Evolutionary conservation across 2,113 vertebrate species (phyloP).

Genomic region (Struthio camelus): DNA sequence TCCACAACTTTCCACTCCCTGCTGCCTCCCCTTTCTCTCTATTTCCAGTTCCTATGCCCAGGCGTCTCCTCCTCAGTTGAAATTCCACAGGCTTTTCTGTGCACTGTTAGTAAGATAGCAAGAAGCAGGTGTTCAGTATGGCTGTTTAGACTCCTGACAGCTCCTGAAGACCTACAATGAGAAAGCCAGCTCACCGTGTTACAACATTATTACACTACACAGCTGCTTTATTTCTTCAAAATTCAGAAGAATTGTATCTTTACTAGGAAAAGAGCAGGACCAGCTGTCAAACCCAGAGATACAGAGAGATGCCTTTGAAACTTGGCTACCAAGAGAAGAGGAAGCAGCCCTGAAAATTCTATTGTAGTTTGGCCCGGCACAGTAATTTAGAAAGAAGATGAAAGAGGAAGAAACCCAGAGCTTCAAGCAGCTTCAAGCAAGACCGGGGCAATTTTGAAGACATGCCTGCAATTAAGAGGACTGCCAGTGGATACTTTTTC

Average conservation of each 20-base stretch:
- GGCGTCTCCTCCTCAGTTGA: neutral
- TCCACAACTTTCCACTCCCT: constrained; percentile 4
- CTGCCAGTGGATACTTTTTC: neutral
- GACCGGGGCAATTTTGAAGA: fast-evolving
- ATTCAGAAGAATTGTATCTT: neutral
- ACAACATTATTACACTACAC: neutral
- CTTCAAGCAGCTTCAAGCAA: neutral
- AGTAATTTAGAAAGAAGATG: neutral
- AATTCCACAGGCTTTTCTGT: constrained; percentile 47
- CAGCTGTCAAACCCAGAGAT: neutral
- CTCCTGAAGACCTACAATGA: neutral
- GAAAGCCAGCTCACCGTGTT: neutral
- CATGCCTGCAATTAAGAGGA: neutral
- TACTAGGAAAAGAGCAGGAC: neutral
- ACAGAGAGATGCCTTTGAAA: neutral
- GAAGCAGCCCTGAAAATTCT: neutral
- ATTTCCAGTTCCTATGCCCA: neutral
- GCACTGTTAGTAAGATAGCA: neutral
- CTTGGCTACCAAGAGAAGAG: neutral
- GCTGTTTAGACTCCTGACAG: neutral
- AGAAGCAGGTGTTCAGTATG: constrained; percentile 15
- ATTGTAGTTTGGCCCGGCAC: neutral
- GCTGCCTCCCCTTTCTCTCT: neutral
- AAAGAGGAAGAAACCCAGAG: constrained; percentile 30
- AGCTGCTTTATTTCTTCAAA: neutral